Conservation (phyloP, 2,888 invertebrate species). For the Neocrepidodera transversa region DNA sequence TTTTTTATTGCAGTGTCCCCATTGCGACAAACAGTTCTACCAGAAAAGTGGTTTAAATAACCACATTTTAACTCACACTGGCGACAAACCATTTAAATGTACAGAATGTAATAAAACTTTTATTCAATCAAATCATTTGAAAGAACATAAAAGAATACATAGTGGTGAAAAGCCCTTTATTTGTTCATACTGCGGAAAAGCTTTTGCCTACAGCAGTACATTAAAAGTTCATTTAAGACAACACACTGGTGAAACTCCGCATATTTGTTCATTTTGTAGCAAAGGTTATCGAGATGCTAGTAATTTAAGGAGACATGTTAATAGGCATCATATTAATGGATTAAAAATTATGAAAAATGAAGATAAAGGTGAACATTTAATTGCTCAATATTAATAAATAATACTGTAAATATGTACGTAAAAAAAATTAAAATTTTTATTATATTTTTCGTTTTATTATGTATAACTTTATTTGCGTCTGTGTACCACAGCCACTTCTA, state of each 20-base stretch:
- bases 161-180: slow-evolving; percentile 50
- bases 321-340: slow-evolving; percentile 32
- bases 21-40: slow-evolving; percentile 52
- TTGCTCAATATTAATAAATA: not conserved
- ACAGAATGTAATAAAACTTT: slow-evolving; percentile 56
- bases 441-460: too few relatives aligned
- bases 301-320: slow-evolving; percentile 41
- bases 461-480: too few relatives aligned
- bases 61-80: slow-evolving; percentile 52
- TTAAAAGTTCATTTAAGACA: slow-evolving; percentile 59
- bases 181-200: slow-evolving; percentile 46
- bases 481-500: too few relatives aligned
- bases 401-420: too few relatives aligned
- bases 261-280: slow-evolving; percentile 58
- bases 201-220: slow-evolving; percentile 59
- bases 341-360: not conserved
- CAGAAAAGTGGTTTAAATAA: slow-evolving; percentile 50
- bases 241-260: slow-evolving; percentile 60
- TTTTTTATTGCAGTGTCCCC: slow-evolving; percentile 45
- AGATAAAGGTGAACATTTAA: not conserved
- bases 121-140: slow-evolving; percentile 50
- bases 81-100: slow-evolving; percentile 56
- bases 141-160: slow-evolving; percentile 51
- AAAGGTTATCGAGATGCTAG: slow-evolving; percentile 51
- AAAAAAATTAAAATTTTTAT: too few relatives aligned